These are phyloP conservation scores for Bombycilla garrulus DNA, from an alignment of 2,113 vertebrate genomes.

Conservation along the genomic window DNA sequence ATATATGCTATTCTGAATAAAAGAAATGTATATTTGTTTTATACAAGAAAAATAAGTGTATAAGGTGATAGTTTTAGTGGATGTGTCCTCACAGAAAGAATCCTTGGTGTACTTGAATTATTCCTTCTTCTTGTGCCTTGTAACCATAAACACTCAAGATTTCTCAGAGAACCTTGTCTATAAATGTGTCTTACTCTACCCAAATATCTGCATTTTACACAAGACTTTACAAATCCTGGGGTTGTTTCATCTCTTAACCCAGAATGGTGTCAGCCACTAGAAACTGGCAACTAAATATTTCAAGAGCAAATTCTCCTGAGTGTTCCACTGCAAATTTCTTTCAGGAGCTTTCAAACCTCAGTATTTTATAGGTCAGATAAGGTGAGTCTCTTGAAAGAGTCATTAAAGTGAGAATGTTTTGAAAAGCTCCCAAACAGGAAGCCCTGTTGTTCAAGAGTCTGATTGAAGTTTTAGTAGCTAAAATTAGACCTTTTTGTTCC, in stretches of 20 bases:
- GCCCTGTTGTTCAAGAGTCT: background rate
- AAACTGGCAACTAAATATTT: background rate
- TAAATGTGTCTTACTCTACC: background rate
- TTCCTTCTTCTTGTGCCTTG: background rate
- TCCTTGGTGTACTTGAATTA: background rate
- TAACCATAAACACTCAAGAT: background rate
- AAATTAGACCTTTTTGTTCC: background rate
- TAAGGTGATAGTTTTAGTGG: background rate
- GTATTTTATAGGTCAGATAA: slow-evolving; percentile 14
- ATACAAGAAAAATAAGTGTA: background rate
- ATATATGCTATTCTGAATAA: background rate
- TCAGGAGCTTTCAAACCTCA: background rate
- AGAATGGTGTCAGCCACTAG: background rate
- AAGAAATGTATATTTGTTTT: background rate
- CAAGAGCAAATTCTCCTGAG: background rate
- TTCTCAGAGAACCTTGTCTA: background rate
- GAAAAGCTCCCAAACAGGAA: slow-evolving; percentile 56
- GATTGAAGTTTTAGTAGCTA: slow-evolving; percentile 17
- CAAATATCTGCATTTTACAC: background rate
- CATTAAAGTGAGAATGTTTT: slow-evolving; percentile 53
- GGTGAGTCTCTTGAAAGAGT: slow-evolving; percentile 37
- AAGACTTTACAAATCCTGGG: background rate
- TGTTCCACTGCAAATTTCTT: background rate
- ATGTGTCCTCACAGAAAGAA: background rate
- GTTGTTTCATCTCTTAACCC: background rate